Evolutionary conservation across 37 sponge, comb jelly and placozoan species (phyloP).

Genomic region (Mnemiopsis leidyi): DNA sequence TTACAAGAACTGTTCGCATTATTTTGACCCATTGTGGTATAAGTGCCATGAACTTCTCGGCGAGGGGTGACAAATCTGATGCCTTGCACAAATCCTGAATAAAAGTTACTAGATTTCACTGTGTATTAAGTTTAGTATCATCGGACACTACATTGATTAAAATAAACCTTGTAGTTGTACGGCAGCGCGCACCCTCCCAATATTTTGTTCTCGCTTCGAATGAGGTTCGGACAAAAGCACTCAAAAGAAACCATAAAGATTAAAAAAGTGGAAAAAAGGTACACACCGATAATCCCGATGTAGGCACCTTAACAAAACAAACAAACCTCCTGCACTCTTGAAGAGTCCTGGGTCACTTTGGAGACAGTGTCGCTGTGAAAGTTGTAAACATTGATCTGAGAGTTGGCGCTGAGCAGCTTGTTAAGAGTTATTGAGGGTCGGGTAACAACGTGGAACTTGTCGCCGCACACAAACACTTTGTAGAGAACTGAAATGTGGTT

Average conservation of each 20-base stretch:
- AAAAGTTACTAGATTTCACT: too few relatives aligned
- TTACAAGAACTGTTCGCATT: slow-evolving; percentile 16
- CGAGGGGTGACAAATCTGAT: neutral
- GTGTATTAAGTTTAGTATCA: too few relatives aligned
- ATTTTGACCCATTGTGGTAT: slow-evolving; percentile 20
- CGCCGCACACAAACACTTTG: slow-evolving; percentile 63
- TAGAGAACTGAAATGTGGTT: slow-evolving; percentile 17
- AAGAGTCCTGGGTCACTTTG: neutral
- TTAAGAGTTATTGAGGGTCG: slow-evolving; percentile 49
- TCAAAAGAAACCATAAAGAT: too few relatives aligned
- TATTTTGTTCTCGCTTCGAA: too few relatives aligned
- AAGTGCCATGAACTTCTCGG: neutral
- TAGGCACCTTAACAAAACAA: too few relatives aligned
- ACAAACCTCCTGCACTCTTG: slow-evolving; percentile 49
- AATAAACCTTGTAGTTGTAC: too few relatives aligned
- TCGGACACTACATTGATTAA: too few relatives aligned
- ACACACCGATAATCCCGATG: too few relatives aligned
- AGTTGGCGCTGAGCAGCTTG: neutral
- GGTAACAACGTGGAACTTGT: neutral
- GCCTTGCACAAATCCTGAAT: neutral
- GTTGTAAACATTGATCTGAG: slow-evolving; percentile 29
- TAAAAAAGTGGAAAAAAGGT: too few relatives aligned
- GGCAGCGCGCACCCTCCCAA: too few relatives aligned
- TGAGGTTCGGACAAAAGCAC: too few relatives aligned
- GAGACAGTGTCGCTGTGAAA: slow-evolving; percentile 61